Percentiles rank a stretch among this genome's conserved stretches.
phyloP scores from a whole-genome alignment of 2,888 invertebrate species.

The Physocephala rufipes region DNA sequence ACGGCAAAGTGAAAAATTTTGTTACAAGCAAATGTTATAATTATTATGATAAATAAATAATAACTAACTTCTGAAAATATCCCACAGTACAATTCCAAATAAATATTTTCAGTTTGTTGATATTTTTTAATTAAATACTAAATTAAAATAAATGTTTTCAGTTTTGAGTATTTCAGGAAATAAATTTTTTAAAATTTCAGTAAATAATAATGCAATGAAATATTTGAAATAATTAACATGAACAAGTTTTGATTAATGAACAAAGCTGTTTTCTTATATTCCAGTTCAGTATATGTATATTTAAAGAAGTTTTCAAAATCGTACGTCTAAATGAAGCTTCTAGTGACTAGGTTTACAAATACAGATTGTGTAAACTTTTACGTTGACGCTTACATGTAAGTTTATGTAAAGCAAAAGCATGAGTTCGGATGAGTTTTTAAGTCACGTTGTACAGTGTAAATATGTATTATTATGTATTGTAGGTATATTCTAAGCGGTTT shows the following conservation, averaged over 20 bases:
- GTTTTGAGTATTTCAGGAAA: too few species aligned
- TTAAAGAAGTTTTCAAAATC: neutral
- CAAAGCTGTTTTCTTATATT: neutral
- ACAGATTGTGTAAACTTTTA: neutral
- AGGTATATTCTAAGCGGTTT: constrained; percentile 22
- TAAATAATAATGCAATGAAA: too few species aligned
- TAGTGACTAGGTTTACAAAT: constrained; percentile 9
- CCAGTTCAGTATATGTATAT: neutral
- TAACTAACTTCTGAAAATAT: too few species aligned
- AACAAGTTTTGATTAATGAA: neutral
- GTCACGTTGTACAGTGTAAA: constrained; percentile 19
- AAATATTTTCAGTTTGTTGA: too few species aligned
- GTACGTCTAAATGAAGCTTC: neutral
- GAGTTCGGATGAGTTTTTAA: constrained; percentile 20
- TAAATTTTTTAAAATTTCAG: too few species aligned
- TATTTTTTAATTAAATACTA: too few species aligned
- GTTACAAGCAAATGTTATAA: neutral
- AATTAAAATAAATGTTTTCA: too few species aligned
- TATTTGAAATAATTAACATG: neutral
- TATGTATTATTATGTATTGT: constrained; percentile 11
- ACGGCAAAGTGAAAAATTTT: too few species aligned
- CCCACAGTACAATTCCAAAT: too few species aligned
- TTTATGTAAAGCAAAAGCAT: constrained; percentile 30
- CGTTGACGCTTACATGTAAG: neutral
- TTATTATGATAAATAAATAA: too few species aligned